These are phyloP conservation scores for Microcaecilia unicolor DNA, from an alignment of 2,797 vertebrate species.

Conservation along the genomic window DNA sequence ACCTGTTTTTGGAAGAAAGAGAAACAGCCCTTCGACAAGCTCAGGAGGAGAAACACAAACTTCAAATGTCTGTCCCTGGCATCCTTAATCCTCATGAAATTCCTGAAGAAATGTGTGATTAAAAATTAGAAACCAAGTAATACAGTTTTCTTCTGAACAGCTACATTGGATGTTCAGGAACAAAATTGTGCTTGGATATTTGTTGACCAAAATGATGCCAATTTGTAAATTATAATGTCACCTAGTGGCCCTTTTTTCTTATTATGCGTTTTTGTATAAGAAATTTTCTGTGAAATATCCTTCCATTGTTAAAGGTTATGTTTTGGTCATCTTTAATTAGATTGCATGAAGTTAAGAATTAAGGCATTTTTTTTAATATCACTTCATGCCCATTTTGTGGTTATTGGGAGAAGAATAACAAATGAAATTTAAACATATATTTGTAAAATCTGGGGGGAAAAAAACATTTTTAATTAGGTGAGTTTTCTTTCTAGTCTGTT, in stretches of 20 bases:
- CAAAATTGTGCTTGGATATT: constrained; percentile 78
- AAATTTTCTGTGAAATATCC: constrained; percentile 78
- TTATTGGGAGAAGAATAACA: constrained; percentile 61
- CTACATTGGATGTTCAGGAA: constrained; percentile 55
- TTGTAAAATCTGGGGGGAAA: constrained; percentile 65
- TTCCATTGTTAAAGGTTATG: constrained; percentile 75
- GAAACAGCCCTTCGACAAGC: constrained; percentile 90
- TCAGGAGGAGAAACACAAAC: constrained; percentile 96
- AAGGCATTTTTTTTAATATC: constrained; percentile 58
- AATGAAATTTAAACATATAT: constrained; percentile 49
- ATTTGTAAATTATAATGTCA: constrained; percentile 93
- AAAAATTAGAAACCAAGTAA: constrained; percentile 58
- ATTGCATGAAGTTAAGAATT: constrained; percentile 81
- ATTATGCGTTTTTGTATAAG: constrained; percentile 83
- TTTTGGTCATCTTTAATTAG: constrained; percentile 71
- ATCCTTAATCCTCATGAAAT: constrained; percentile 98
- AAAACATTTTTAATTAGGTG: constrained; percentile 58
- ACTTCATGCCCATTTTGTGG: constrained; percentile 65
- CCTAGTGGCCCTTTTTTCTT: constrained; percentile 96
- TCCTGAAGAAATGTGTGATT: constrained; percentile 98
- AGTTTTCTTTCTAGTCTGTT: constrained; percentile 57
- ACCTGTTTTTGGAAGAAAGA: constrained; percentile 92
- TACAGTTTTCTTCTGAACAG: constrained; percentile 55
- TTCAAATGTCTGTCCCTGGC: constrained; percentile 95
- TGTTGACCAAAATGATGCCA: constrained; percentile 94